Evolutionary conservation across 2,113 vertebrate species (phyloP).

Genomic region (Corvus moneduloides): DNA sequence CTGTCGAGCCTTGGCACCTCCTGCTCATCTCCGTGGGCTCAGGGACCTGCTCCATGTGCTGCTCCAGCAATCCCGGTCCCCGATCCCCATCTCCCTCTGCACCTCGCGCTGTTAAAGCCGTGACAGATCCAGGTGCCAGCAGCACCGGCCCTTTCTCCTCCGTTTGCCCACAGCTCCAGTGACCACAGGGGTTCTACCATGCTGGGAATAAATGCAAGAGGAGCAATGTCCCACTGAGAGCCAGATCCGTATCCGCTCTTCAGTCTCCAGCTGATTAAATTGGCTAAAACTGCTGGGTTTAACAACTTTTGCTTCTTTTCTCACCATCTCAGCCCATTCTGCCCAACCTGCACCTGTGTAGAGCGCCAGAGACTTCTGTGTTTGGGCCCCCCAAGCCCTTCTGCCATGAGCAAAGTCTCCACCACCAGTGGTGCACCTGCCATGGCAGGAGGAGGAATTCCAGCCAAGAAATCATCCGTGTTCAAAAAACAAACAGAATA

Average conservation of each 20-base stretch:
- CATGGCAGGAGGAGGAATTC: neutral
- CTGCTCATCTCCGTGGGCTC: neutral
- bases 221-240: neutral
- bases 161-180: neutral
- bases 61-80: neutral
- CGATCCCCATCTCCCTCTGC: neutral
- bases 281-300: neutral
- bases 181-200: neutral
- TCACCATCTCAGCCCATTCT: neutral
- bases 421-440: neutral
- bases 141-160: neutral
- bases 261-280: neutral
- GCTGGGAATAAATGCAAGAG: neutral
- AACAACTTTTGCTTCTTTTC: neutral
- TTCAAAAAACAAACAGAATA: neutral
- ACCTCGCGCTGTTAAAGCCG: neutral
- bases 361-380: neutral
- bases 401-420: neutral
- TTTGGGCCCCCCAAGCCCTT: neutral
- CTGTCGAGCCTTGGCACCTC: accelerated
- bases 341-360: neutral
- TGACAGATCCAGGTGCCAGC: neutral
- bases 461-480: neutral
- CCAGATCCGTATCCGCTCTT: neutral
- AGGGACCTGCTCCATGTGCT: neutral